Conservation (phyloP, 92 coral and sea anemone genomes). For the Metridium senile region DNA sequence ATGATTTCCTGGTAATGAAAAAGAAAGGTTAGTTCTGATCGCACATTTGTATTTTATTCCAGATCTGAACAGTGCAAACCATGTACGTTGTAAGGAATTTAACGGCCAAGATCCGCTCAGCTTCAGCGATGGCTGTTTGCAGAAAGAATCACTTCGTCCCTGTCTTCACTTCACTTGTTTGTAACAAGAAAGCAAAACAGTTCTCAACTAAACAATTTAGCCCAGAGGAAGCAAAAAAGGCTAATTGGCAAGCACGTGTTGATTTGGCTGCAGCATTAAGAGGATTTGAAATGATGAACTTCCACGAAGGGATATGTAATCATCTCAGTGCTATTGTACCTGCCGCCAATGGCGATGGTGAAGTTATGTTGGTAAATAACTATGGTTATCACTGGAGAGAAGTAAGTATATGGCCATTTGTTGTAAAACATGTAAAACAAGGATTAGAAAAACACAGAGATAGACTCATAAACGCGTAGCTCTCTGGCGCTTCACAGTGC, state of each 20-base stretch:
- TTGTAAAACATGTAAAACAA: not conserved
- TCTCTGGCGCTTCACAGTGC: not conserved
- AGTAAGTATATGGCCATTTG: constrained; percentile 21
- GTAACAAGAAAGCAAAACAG: not conserved
- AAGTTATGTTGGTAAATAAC: constrained; percentile 75
- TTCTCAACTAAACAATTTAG: constrained; percentile 6
- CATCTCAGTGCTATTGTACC: constrained; percentile 92
- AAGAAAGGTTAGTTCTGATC: too few species aligned
- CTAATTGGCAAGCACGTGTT: constrained; percentile 77
- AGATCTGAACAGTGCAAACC: not conserved
- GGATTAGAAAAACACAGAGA: too few species aligned
- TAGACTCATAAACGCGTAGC: too few species aligned
- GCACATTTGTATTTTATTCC: not conserved
- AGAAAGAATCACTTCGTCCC: not conserved
- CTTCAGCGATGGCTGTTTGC: not conserved
- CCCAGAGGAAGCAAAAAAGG: constrained; percentile 44
- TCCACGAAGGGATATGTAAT: constrained; percentile 83
- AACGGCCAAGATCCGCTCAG: not conserved
- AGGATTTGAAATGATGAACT: constrained; percentile 55
- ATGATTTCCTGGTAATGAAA: too few species aligned
- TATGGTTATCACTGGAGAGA: constrained; percentile 91
- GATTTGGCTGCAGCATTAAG: constrained; percentile 79
- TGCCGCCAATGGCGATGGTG: constrained; percentile 66
- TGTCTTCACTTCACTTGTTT: not conserved
- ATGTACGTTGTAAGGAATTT: not conserved